phyloP scores from a whole-genome alignment of 2,888 invertebrate species.

The Adelognathus sp. region DNA sequence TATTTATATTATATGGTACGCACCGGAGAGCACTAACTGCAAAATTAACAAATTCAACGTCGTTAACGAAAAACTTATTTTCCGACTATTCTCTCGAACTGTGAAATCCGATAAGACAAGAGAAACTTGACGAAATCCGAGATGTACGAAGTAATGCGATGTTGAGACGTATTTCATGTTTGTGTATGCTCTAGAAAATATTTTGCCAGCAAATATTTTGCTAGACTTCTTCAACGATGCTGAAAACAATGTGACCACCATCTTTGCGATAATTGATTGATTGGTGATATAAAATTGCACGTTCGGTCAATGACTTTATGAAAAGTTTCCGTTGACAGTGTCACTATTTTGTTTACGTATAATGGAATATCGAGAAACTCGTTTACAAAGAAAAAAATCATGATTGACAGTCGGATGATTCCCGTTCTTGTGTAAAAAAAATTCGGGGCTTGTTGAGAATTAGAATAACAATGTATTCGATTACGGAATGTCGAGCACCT shows the following conservation, averaged over 20 bases:
- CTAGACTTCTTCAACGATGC: neutral
- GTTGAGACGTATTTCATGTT: neutral
- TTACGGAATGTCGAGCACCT: conserved; percentile 9
- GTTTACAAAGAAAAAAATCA: neutral
- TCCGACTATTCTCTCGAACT: neutral
- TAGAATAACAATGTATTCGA: neutral
- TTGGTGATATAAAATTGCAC: no score
- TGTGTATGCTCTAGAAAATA: neutral
- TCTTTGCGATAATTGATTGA: neutral
- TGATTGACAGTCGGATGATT: neutral
- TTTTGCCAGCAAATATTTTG: neutral
- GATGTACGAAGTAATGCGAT: neutral
- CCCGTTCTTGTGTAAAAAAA: neutral
- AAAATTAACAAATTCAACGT: conserved; percentile 20
- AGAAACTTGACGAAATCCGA: neutral
- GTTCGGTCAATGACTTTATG: neutral
- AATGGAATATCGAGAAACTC: neutral
- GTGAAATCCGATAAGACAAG: neutral
- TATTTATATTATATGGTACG: conserved; percentile 32
- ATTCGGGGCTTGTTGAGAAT: neutral
- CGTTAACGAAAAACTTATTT: neutral
- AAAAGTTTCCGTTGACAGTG: neutral
- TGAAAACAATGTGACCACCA: no score
- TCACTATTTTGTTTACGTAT: neutral
- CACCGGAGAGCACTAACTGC: conserved; percentile 31